Percentiles rank a stretch among this genome's conserved stretches.
phyloP scores from a whole-genome alignment of 2,888 invertebrate species.

The Listrodromus nycthemerus region DNA sequence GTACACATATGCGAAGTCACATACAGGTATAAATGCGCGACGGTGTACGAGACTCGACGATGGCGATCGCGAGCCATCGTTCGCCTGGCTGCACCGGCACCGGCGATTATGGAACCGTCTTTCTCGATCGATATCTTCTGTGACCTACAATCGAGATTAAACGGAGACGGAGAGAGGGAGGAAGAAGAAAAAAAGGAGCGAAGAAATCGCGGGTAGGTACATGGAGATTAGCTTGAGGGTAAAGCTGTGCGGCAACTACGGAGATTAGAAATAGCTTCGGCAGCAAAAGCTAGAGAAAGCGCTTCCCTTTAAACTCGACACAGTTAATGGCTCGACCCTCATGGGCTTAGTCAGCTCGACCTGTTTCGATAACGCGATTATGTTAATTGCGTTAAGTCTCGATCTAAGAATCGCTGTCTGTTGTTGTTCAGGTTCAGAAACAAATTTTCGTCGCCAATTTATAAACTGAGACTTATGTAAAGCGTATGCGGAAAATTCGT shows the following conservation, averaged over 20 bases:
- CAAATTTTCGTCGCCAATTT: background rate
- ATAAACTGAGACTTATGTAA: background rate
- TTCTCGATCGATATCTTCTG: slow-evolving; percentile 70
- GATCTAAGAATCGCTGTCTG: background rate
- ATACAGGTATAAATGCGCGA: slow-evolving; percentile 4
- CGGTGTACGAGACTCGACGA: slow-evolving; percentile 48
- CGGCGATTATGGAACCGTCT: slow-evolving; percentile 38
- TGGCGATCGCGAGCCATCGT: slow-evolving; percentile 52
- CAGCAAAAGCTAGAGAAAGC: slow-evolving; percentile 40
- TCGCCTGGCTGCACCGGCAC: slow-evolving; percentile 44
- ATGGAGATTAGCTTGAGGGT: slow-evolving; percentile 45
- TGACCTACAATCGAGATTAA: slow-evolving; percentile 70
- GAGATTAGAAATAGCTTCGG: slow-evolving; percentile 45
- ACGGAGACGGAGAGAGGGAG: slow-evolving; percentile 49
- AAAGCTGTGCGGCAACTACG: slow-evolving; percentile 35
- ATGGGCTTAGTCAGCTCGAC: background rate
- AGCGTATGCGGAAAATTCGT: no score
- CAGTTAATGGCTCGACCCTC: slow-evolving; percentile 11
- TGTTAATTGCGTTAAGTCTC: background rate
- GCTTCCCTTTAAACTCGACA: slow-evolving; percentile 25
- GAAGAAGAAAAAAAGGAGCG: background rate
- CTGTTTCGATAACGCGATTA: background rate
- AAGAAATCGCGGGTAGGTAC: slow-evolving; percentile 49
- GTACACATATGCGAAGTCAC: slow-evolving; percentile 3
- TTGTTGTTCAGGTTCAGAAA: background rate